These are phyloP conservation scores for Dolichopus griseipennis DNA, from an alignment of 2,888 invertebrate species.

Conservation along the genomic window DNA sequence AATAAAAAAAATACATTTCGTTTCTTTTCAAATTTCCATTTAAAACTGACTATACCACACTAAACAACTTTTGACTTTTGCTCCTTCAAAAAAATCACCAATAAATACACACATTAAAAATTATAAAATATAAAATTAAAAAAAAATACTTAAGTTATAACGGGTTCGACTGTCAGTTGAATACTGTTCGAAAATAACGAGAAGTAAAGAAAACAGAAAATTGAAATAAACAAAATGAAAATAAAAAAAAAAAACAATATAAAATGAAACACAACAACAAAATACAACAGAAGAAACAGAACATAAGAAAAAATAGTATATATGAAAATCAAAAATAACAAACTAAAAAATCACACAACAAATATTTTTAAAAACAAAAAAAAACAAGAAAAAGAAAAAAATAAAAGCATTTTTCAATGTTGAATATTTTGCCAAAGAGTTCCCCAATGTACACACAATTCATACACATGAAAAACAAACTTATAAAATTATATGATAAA, in stretches of 20 bases:
- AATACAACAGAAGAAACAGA: not conserved
- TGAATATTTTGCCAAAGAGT: not conserved
- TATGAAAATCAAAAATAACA: too few species aligned
- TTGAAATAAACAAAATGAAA: not conserved
- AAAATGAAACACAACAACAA: not conserved
- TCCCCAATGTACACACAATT: not conserved
- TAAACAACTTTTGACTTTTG: not conserved
- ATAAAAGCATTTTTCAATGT: not conserved
- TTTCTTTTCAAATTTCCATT: too few species aligned
- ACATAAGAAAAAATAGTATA: too few species aligned
- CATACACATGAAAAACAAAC: too few species aligned
- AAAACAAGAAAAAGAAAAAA: not conserved
- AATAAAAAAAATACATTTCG: too few species aligned
- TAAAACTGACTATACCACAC: too few species aligned
- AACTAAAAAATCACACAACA: too few species aligned
- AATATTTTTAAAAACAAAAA: too few species aligned
- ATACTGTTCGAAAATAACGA: conserved; percentile 4
- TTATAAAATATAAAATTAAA: not conserved
- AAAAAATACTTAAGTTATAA: conserved; percentile 6
- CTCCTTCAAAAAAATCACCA: not conserved
- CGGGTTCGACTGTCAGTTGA: conserved; percentile 10
- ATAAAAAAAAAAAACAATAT: not conserved
- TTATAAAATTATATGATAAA: too few species aligned
- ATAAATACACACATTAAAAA: not conserved
- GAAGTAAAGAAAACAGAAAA: not conserved